Conservation (phyloP, 2,797 vertebrate species). For the Apodemus agrarius region DNA sequence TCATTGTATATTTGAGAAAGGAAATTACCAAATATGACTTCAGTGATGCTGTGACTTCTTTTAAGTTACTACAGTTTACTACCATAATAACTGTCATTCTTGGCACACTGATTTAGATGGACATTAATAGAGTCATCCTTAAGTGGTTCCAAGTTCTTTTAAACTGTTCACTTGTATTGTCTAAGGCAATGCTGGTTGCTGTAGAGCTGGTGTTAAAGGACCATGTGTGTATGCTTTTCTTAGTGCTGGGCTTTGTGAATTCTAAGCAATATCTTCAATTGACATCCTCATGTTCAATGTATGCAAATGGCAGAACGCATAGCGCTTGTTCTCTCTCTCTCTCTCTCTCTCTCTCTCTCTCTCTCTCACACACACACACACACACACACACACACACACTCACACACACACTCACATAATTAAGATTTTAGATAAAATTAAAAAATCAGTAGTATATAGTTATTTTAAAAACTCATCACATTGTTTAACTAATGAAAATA, state of each 20-base stretch:
- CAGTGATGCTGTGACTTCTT: not conserved
- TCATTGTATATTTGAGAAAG: not conserved
- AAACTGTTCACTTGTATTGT: not conserved
- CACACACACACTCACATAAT: not conserved
- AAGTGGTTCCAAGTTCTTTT: not conserved
- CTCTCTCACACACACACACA: too few relatives aligned
- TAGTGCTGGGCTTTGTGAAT: not conserved
- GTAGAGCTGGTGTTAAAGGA: not conserved
- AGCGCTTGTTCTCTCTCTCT: too few relatives aligned
- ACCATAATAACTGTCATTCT: not conserved
- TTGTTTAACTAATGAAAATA: not conserved
- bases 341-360: too few relatives aligned
- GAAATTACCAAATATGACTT: not conserved
- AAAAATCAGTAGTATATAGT: not conserved
- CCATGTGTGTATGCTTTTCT: not conserved
- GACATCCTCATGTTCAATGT: not conserved
- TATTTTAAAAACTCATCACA: not conserved
- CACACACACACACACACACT: too few relatives aligned
- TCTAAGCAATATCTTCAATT: not conserved
- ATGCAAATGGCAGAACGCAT: not conserved
- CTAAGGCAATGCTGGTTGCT: not conserved
- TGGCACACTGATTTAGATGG: not conserved
- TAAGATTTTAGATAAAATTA: not conserved
- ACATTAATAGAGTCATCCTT: not conserved
- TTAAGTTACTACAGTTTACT: not conserved